Evolutionary conservation across 2,888 invertebrate genomes (phyloP), one percentile per base, ranked within the genome.

Genomic region (Sialis lutaria): DNA sequence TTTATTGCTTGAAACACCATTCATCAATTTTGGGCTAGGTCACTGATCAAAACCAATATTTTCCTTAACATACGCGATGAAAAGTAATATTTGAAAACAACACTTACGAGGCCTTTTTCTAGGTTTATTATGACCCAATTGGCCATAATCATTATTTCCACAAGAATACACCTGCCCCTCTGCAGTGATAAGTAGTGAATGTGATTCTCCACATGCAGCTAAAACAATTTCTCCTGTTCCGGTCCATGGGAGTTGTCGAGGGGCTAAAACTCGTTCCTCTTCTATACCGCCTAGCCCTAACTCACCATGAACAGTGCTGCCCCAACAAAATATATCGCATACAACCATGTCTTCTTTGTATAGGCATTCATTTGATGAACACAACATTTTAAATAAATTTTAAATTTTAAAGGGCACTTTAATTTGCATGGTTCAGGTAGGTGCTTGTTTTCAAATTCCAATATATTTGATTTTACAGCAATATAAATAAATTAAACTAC

Each of bases 141-240:
- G 96, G 1, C 91, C 89, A 57, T 78, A 78, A 58, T 92, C 91
- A 69, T 97, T 97, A 60, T 75, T 85, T 1, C 97, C 97, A 70
- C 93, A 95, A 2, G 91, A 83, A 65, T 79, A 92, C 6, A 95
- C 70, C 56, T 81, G 74, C 7, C 95, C 93, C 59, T 77, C 75
- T 49, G 69, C 68, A 1, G 85, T 80, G 0, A 91, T 68, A 52
- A 91, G 74, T 9, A 93, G 61, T 0, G 88, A 82, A 62, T 93
- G 91, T 54, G 79, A 79, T 55, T 82, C 78, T 22, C 93, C 92
- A 56, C 91, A 86, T 5, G 84, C 78, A 42, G 75, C 69, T 47
- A 69, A 64, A 42, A 64, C 60, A 2, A 81, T 64, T 52, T 67
- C 65, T 47, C 64, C 64, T 46, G 77, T 74, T 50, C 70, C 70